Base-by-base conservation (phyloP, 2,113 vertebrate genomes). In the Xiphias gladius region DNA sequence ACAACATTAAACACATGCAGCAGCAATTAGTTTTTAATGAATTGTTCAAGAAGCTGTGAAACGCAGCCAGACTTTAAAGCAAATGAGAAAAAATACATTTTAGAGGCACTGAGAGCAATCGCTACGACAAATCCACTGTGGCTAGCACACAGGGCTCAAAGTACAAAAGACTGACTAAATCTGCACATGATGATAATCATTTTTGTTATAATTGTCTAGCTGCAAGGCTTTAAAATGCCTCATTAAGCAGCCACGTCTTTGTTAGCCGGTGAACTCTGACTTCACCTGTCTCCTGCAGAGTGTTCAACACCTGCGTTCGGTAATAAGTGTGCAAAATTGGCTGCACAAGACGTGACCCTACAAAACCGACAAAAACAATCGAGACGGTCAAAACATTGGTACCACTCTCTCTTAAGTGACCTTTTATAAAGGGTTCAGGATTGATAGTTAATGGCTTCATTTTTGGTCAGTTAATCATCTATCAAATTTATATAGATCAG, bases 181-280 rank as follows among this genome's bases (percentile, higher is more conserved):
- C 54, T 13, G 54, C 13, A 55, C 54, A 55, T 55, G n/a, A 55
- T 55, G 9, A 55, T 55, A 26, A 55, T 55, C 22, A 55, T 55
- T 55, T 55, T 55, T 55, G 22, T 24, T 55, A 5, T 55, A 55
- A 55, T 55, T 55, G 54, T 55, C 54, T 24, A 4, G n/a, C n/a
- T 57, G 54, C n/a, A 57, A 57, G n/a, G 54, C n/a, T 57, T 55
- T 24, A n/a, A 57, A 57, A 57, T 13, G 54, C n/a, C 54, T 57
- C 54, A 57, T 57, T 57, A 24, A 26, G 8, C 54, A 26, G 54
- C 54, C 4, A 26, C 26, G 54, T 13, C n/a, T 57, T 26, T 57
- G 54, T 57, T 57, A 57, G n/a, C n/a, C n/a, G n/a, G 54, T 57
- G 54, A 57, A 57, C 54, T 22, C n/a, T 13, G 54, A 57, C 54